A percentile compares a stretch with the other conserved stretches of the same genome.
Conservation (phyloP, 2,113 vertebrate genomes). For the Elaphurus davidianus region DNA sequence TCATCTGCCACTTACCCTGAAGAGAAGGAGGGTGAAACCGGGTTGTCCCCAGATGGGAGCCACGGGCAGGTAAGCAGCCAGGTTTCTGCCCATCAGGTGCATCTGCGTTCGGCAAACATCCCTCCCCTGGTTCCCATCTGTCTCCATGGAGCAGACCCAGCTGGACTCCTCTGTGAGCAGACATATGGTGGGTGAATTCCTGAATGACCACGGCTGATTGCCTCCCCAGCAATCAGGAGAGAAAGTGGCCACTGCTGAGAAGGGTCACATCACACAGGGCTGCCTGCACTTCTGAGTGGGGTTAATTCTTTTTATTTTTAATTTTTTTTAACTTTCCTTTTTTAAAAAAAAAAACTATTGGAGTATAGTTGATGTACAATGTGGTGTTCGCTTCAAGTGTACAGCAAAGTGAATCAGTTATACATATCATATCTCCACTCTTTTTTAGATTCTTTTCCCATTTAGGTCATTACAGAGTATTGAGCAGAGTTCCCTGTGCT, state of each 20-base stretch:
- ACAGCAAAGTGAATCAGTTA: background rate
- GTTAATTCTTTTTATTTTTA: background rate
- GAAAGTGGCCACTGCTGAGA: background rate
- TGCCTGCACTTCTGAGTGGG: background rate
- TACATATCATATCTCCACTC: background rate
- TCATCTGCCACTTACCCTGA: background rate
- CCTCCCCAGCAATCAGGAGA: background rate
- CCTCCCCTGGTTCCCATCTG: background rate
- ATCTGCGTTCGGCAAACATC: background rate
- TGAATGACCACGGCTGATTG: background rate
- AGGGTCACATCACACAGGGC: background rate
- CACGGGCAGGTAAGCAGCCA: background rate
- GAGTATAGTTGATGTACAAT: background rate
- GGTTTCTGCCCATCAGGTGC: background rate
- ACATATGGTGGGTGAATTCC: constrained; percentile 43
- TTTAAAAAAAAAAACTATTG: accelerated
- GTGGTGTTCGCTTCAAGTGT: background rate
- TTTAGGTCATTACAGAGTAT: background rate
- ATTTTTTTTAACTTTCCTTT: background rate
- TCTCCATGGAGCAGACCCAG: background rate
- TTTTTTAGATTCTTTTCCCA: background rate
- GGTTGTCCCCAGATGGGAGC: accelerated
- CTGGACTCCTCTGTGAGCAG: background rate
- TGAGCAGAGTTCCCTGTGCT: background rate
- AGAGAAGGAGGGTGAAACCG: background rate